phyloP scores from a whole-genome alignment of 2,113 vertebrate genomes.

The Bolborhynchus lineola region DNA sequence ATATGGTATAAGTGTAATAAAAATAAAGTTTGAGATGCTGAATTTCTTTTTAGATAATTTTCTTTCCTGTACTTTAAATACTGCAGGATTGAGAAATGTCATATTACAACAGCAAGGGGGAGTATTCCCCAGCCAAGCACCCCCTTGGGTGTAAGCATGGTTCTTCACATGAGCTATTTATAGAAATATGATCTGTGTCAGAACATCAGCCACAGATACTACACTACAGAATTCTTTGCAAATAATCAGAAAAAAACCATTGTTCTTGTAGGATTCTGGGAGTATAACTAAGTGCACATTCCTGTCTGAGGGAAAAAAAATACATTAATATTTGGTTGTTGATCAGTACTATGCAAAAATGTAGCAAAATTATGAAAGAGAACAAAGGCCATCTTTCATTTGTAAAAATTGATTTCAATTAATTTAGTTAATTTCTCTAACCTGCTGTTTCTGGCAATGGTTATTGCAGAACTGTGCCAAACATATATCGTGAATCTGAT shows the following conservation, averaged over 20 bases:
- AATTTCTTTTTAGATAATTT: not conserved
- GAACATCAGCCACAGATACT: not conserved
- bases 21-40: not conserved
- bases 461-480: not conserved
- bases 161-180: not conserved
- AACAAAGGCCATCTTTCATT: not conserved
- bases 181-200: not conserved
- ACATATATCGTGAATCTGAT: not conserved
- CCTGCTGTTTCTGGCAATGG: not conserved
- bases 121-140: not conserved
- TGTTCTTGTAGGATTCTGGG: not conserved
- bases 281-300: not conserved
- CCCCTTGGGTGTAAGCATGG: not conserved
- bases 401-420: slow-evolving; percentile 1
- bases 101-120: fast-evolving
- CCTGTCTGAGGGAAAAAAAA: not conserved
- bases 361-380: not conserved
- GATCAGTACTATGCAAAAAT: not conserved
- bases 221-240: not conserved
- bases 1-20: not conserved
- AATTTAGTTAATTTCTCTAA: not conserved
- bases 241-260: not conserved
- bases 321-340: not conserved
- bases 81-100: not conserved
- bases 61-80: not conserved